These are phyloP conservation scores for Ips nitidus DNA, from an alignment of 1,140 invertebrate species.

Conservation along the genomic window DNA sequence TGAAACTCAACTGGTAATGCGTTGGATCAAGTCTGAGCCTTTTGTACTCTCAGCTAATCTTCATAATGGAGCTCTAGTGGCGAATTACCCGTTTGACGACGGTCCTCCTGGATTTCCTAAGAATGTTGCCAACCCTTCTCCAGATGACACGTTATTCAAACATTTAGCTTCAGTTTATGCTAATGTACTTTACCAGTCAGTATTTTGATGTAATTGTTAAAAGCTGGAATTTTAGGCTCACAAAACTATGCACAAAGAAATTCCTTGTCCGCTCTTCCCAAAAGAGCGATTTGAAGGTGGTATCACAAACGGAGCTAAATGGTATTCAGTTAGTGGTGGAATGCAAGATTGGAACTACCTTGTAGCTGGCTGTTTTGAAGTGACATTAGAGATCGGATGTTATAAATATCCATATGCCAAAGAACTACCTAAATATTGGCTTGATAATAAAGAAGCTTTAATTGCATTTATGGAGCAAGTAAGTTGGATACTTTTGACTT, in stretches of 20 bases:
- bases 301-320: conserved; percentile 89
- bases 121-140: conserved; percentile 59
- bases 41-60: conserved; percentile 97
- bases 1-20: conserved; percentile 89
- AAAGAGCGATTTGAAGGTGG: conserved; percentile 76
- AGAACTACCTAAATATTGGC: conserved; percentile 82
- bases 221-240: conserved; percentile 62
- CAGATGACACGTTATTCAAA: conserved; percentile 84
- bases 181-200: conserved; percentile 59
- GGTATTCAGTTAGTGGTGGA: conserved; percentile 87
- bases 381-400: conserved; percentile 94
- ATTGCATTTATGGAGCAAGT: conserved; percentile 87
- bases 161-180: conserved; percentile 83
- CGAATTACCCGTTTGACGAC: conserved; percentile 93
- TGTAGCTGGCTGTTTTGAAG: conserved; percentile 88
- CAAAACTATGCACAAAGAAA: conserved; percentile 76
- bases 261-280: conserved; percentile 66
- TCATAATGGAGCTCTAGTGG: conserved; percentile 91
- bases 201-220: not conserved
- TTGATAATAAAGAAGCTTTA: conserved; percentile 84
- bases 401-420: conserved; percentile 80
- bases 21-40: conserved; percentile 82
- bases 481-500: conserved; percentile 1
- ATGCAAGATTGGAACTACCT: conserved; percentile 99
- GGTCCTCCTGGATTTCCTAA: conserved; percentile 48